Conservation (phyloP, 2,797 vertebrate species). For the Glyptemys insculpta region DNA sequence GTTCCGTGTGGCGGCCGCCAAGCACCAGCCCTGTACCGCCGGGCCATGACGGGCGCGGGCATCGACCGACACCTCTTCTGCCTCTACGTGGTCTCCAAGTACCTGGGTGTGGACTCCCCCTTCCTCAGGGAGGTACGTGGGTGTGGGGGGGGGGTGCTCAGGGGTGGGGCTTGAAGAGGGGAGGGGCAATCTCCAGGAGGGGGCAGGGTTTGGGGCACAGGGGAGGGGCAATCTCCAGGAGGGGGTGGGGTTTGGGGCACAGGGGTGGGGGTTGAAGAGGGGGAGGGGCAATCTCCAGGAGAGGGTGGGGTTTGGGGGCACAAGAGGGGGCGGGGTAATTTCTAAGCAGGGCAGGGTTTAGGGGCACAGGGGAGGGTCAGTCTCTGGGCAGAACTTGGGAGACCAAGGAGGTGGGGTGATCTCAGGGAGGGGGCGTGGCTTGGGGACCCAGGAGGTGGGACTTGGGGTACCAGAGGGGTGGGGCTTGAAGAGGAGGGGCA, state of each 20-base stretch:
- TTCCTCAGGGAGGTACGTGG: slow-evolving; percentile 89
- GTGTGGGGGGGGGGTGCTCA: background rate
- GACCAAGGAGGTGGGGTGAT: background rate
- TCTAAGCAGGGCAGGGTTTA: too few species aligned
- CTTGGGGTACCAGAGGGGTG: background rate
- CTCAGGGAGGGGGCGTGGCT: background rate
- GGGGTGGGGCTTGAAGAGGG: background rate
- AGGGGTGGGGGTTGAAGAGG: background rate
- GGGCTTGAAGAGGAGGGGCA: background rate
- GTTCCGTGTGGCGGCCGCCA: slow-evolving; percentile 85
- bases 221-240: too few species aligned
- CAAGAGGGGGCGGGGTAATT: too few species aligned
- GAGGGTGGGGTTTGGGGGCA: too few species aligned
- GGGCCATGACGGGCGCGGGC: slow-evolving; percentile 90
- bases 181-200: too few species aligned
- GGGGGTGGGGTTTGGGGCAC: too few species aligned
- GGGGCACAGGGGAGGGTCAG: too few species aligned
- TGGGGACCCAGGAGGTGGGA: too few species aligned
- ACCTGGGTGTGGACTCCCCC: slow-evolving; percentile 88
- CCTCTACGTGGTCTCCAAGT: slow-evolving; percentile 90
- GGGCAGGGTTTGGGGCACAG: background rate
- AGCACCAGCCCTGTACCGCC: slow-evolving; percentile 88
- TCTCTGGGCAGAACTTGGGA: background rate
- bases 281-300: background rate
- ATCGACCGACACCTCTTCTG: slow-evolving; percentile 93